Evolutionary conservation across 2,888 invertebrate genomes (phyloP).

Genomic region (Lasioglossum villosulum): DNA sequence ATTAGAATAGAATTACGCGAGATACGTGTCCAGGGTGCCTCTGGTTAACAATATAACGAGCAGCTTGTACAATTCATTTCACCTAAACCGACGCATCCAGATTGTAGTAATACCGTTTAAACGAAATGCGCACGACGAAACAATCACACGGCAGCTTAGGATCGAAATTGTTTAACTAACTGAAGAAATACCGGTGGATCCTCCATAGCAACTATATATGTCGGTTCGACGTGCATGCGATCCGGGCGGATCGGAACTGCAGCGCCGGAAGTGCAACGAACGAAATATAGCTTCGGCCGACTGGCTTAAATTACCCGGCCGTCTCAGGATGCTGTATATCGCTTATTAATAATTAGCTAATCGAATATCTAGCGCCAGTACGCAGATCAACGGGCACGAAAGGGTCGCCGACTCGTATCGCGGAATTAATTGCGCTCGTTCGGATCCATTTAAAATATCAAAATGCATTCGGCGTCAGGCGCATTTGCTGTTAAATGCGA

Average conservation of each 20-base stretch:
- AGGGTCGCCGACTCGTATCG: constrained; percentile 1
- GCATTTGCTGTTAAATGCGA: constrained; percentile 21
- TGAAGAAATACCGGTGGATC: neutral
- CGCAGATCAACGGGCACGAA: neutral
- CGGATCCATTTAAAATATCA: constrained; percentile 47
- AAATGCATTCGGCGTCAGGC: constrained; percentile 49
- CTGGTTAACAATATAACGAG: neutral
- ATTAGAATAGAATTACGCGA: neutral
- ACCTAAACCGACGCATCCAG: neutral
- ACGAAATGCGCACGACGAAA: neutral
- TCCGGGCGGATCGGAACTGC: neutral
- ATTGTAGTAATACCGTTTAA: neutral
- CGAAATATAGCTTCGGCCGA: neutral
- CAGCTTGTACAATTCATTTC: neutral
- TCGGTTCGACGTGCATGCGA: neutral
- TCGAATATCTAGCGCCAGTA: constrained; percentile 30
- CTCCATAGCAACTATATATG: neutral
- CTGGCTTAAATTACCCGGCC: neutral
- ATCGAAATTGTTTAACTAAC: neutral
- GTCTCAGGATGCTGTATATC: neutral
- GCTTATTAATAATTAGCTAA: constrained; percentile 39
- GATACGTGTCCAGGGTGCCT: neutral
- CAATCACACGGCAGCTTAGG: neutral
- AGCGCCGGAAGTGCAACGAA: neutral
- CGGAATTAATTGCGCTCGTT: constrained; percentile 51